These are phyloP conservation scores for Chloroceryle amazona DNA, from an alignment of 2,797 vertebrate species.

Conservation along the genomic window DNA sequence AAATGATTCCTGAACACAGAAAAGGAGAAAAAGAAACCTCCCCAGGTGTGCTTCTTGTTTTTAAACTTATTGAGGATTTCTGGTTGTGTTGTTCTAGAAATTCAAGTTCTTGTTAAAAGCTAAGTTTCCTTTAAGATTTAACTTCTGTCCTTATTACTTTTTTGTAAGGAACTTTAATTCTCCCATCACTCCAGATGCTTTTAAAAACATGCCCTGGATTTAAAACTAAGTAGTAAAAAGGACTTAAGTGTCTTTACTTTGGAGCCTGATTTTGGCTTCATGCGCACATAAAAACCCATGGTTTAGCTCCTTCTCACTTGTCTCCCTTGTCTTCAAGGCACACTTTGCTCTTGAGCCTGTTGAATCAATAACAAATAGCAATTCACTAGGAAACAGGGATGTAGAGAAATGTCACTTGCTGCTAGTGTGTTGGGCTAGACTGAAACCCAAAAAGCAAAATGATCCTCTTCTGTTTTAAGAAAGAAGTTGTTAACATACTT, in stretches of 20 bases:
- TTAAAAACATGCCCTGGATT: not conserved
- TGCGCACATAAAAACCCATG: not conserved
- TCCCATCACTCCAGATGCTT: not conserved
- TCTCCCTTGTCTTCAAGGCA: not conserved
- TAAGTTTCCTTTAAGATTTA: not conserved
- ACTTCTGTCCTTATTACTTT: not conserved
- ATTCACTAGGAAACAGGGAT: not conserved
- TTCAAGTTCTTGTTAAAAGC: not conserved
- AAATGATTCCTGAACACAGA: not conserved
- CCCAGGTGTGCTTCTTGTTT: not conserved
- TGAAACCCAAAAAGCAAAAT: not conserved
- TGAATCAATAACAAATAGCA: not conserved
- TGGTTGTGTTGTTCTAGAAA: not conserved
- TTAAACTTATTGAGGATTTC: not conserved
- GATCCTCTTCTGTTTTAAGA: not conserved
- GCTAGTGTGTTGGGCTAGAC: not conserved
- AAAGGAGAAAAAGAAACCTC: not conserved
- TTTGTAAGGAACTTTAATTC: not conserved
- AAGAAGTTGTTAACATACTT: not conserved
- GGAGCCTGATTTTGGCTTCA: not conserved
- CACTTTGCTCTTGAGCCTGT: not conserved
- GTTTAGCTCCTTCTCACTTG: not conserved
- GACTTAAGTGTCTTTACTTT: not conserved
- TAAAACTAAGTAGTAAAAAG: not conserved
- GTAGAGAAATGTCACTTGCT: not conserved